These are phyloP conservation scores for Perizoma flavofasciatum DNA, from an alignment of 2,888 invertebrate genomes.

Conservation along the genomic window DNA sequence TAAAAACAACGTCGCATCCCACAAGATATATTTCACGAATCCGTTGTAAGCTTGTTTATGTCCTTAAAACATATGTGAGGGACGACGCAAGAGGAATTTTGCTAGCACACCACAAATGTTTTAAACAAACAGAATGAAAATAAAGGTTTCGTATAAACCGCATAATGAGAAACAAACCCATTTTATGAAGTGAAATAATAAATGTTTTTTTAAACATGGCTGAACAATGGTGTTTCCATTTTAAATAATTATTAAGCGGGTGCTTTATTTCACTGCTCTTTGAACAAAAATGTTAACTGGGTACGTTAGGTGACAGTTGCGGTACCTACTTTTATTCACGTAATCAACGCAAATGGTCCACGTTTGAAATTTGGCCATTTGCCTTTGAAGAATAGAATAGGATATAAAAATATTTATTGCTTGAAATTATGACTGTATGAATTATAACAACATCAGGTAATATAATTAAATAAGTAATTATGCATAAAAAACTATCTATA, in stretches of 20 bases:
- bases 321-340: not conserved
- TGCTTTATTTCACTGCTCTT: slow-evolving; percentile 11
- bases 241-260: slow-evolving; percentile 17
- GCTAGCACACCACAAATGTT: slow-evolving; percentile 47
- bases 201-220: slow-evolving; percentile 19
- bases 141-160: slow-evolving; percentile 34
- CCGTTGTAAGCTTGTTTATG: slow-evolving; percentile 47
- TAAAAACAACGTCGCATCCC: slow-evolving; percentile 28
- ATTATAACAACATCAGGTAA: too few species aligned
- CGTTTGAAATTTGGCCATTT: too few species aligned
- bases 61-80: slow-evolving; percentile 43
- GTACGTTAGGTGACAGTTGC: slow-evolving; percentile 1
- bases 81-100: slow-evolving; percentile 45
- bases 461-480: too few species aligned
- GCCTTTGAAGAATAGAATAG: too few species aligned
- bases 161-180: slow-evolving; percentile 27
- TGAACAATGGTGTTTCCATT: slow-evolving; percentile 15
- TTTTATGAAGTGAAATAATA: slow-evolving; percentile 11
- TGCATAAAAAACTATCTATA: too few species aligned
- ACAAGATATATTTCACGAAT: slow-evolving; percentile 40
- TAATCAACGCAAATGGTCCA: not conserved
- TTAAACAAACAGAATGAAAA: slow-evolving; percentile 37
- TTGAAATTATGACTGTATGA: too few species aligned
- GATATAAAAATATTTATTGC: too few species aligned
- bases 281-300: slow-evolving; percentile 7